phyloP scores from a whole-genome alignment of 2,113 vertebrate genomes.

The Axis porcinus region DNA sequence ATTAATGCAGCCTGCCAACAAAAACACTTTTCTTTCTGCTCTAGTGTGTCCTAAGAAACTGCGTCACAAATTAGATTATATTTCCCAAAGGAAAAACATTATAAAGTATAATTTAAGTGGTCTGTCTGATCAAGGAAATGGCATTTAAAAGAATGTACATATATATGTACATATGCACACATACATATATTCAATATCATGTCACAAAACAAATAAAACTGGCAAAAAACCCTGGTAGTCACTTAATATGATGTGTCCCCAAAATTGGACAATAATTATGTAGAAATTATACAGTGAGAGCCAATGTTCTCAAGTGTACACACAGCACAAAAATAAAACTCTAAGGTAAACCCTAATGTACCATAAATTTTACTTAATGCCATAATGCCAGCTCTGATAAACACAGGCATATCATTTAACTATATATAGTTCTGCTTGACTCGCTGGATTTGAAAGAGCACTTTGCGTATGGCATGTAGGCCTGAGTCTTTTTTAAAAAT shows the following conservation, averaged over 20 bases:
- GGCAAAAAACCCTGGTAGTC: neutral
- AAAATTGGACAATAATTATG: constrained; percentile 39
- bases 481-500: constrained; percentile 46
- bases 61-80: neutral
- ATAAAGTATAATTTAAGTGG: constrained; percentile 25
- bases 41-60: neutral
- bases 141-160: neutral
- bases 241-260: constrained; percentile 15
- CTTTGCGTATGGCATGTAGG: constrained; percentile 19
- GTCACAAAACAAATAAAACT: constrained; percentile 10
- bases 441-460: constrained; percentile 57
- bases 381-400: constrained; percentile 24
- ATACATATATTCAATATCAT: neutral
- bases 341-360: constrained; percentile 35
- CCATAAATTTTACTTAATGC: constrained; percentile 49
- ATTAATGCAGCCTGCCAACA: neutral
- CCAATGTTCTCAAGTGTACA: neutral
- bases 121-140: constrained; percentile 17
- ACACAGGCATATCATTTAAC: constrained; percentile 45
- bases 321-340: constrained; percentile 33
- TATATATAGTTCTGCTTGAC: constrained; percentile 36
- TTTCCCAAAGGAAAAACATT: neutral
- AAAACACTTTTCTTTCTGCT: constrained; percentile 21
- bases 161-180: neutral
- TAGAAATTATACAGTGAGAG: constrained; percentile 35